These are phyloP conservation scores for Syngnathus acus DNA, from an alignment of 2,797 vertebrate genomes.

Conservation along the genomic window DNA sequence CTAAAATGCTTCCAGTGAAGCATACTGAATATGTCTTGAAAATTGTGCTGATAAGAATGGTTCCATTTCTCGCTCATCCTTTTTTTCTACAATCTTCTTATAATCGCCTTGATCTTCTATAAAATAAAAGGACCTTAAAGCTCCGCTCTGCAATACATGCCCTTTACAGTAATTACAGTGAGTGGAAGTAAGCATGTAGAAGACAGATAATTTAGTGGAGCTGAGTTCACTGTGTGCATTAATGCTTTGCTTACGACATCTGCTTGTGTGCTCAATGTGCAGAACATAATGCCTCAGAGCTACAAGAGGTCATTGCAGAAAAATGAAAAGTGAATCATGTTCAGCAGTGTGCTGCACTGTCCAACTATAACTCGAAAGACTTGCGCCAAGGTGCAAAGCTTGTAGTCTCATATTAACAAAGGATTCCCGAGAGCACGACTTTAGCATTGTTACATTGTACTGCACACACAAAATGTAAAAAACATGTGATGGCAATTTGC, in stretches of 20 bases:
- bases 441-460: too few relatives aligned
- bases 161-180: constrained; percentile 2
- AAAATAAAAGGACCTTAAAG: constrained; percentile 4
- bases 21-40: not conserved
- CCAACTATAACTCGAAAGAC: not conserved
- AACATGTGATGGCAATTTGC: too few relatives aligned
- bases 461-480: too few relatives aligned
- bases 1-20: not conserved
- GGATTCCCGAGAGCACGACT: not conserved
- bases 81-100: constrained; percentile 1
- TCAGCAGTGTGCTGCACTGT: not conserved
- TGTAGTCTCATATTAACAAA: not conserved
- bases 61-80: not conserved
- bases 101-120: not conserved
- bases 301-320: not conserved
- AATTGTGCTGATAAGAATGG: not conserved
- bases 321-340: constrained; percentile 2
- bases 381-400: not conserved
- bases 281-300: not conserved
- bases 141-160: not conserved
- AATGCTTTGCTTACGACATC: not conserved
- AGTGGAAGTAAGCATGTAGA: constrained; percentile 4
- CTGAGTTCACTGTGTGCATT: constrained; percentile 1
- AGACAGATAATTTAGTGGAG: not conserved
- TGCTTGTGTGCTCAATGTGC: not conserved